Conservation (phyloP, 2,888 invertebrate species). For the Phengaris alcon region DNA sequence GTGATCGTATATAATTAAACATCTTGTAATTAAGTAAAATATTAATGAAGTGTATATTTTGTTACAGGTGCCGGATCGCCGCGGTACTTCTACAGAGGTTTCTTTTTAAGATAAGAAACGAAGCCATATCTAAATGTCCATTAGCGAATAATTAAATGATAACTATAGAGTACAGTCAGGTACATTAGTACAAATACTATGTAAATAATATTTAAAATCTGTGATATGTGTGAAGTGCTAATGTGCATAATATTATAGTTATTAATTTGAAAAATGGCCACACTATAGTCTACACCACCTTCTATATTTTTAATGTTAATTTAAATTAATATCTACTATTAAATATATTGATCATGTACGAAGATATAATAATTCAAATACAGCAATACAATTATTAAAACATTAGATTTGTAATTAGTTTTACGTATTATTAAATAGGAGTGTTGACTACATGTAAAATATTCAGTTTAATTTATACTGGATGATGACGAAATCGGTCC, state of each 20-base stretch:
- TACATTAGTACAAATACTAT: constrained; percentile 37
- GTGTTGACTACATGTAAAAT: too few species aligned
- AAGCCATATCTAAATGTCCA: constrained; percentile 21
- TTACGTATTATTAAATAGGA: too few species aligned
- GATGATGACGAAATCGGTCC: too few species aligned
- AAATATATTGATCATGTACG: background rate
- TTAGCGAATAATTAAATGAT: constrained; percentile 28
- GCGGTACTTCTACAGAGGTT: constrained; percentile 53
- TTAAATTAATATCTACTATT: constrained; percentile 24
- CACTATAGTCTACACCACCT: background rate
- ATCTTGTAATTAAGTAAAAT: background rate
- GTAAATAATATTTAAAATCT: constrained; percentile 43
- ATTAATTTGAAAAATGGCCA: constrained; percentile 18
- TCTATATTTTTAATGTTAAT: constrained; percentile 24
- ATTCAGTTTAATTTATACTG: too few species aligned
- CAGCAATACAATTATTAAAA: too few species aligned
- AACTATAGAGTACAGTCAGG: constrained; percentile 33
- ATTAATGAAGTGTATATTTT: constrained; percentile 33
- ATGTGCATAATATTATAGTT: constrained; percentile 27
- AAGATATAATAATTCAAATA: background rate
- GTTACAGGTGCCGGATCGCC: constrained; percentile 51
- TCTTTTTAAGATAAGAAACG: constrained; percentile 48
- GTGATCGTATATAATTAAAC: too few species aligned
- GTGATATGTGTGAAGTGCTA: constrained; percentile 40
- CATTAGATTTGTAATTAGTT: too few species aligned